Percentiles rank a stretch among this genome's conserved stretches.
Evolutionary conservation across 2,113 vertebrate genomes (phyloP).

Genomic region (Eudyptes chrysolophus): DNA sequence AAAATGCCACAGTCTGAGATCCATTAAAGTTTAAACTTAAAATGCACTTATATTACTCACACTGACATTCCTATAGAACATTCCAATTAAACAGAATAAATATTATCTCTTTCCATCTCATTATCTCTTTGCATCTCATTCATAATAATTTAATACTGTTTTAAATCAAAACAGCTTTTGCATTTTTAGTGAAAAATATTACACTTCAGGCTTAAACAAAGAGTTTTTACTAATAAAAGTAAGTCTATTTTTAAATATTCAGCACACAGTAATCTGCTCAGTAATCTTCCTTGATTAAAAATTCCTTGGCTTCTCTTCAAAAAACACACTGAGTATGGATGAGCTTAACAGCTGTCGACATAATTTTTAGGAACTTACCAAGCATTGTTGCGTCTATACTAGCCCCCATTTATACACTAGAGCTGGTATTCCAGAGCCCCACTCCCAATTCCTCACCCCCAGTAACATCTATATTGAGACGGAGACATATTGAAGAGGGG

Average conservation of each 20-base stretch:
- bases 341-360: constrained; percentile 53
- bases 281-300: constrained; percentile 73
- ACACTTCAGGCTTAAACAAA: constrained; percentile 44
- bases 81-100: not conserved
- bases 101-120: constrained; percentile 31
- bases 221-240: constrained; percentile 37
- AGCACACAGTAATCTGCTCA: constrained; percentile 39
- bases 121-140: constrained; percentile 41
- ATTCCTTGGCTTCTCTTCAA: constrained; percentile 67
- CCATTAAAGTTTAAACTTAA: not conserved
- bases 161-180: constrained; percentile 34
- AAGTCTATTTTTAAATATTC: constrained; percentile 48
- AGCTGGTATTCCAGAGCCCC: not conserved
- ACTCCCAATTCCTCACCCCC: not conserved
- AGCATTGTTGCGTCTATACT: constrained; percentile 2
- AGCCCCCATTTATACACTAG: not conserved
- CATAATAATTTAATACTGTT: constrained; percentile 37
- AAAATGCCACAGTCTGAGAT: not conserved
- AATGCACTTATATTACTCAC: not conserved
- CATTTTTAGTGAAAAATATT: constrained; percentile 43
- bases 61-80: not conserved
- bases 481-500: not conserved
- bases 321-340: constrained; percentile 25
- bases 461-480: constrained; percentile 12
- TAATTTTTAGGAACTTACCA: constrained; percentile 53